These are phyloP conservation scores for Caenorhabditis virilis DNA, from an alignment of 2,888 invertebrate species.

Conservation along the genomic window DNA sequence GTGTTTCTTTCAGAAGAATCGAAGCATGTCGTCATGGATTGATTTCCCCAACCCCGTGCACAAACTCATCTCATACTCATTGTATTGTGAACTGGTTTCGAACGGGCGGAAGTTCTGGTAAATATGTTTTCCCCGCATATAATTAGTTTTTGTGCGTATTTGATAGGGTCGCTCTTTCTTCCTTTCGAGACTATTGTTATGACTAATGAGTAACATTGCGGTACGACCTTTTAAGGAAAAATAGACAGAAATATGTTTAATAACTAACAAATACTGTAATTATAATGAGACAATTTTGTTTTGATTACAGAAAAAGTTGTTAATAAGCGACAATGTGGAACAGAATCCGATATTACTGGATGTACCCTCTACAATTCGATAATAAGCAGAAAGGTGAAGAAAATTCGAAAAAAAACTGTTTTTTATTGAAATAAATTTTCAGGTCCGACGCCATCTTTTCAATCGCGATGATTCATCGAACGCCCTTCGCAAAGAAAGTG, in stretches of 20 bases:
- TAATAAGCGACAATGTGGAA: conserved; percentile 61
- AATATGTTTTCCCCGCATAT: neutral
- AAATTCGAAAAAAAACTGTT: neutral
- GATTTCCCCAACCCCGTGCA: conserved; percentile 53
- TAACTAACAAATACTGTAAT: neutral
- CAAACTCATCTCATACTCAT: conserved; percentile 60
- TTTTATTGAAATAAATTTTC: neutral
- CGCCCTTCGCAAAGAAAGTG: conserved; percentile 26
- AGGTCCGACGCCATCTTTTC: conserved; percentile 26
- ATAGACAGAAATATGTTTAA: no score
- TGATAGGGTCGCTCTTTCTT: conserved; percentile 8
- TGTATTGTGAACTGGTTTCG: conserved; percentile 63
- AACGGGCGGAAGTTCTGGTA: conserved; percentile 45
- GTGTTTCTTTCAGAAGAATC: conserved; percentile 36
- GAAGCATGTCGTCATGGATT: conserved; percentile 54
- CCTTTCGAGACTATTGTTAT: neutral
- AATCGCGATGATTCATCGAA: conserved; percentile 22
- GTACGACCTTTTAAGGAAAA: no score
- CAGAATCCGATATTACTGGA: conserved; percentile 55
- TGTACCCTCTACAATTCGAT: conserved; percentile 64
- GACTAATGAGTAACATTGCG: conserved; percentile 12
- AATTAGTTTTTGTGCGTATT: conserved; percentile 4
- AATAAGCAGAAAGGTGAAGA: conserved; percentile 33
- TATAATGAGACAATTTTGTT: neutral
- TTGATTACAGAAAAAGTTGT: conserved; percentile 50